A percentile compares a stretch with the other conserved stretches of the same genome.
Evolutionary conservation across 2,888 invertebrate genomes (phyloP).

Genomic region (Acrocyrtus sp.): DNA sequence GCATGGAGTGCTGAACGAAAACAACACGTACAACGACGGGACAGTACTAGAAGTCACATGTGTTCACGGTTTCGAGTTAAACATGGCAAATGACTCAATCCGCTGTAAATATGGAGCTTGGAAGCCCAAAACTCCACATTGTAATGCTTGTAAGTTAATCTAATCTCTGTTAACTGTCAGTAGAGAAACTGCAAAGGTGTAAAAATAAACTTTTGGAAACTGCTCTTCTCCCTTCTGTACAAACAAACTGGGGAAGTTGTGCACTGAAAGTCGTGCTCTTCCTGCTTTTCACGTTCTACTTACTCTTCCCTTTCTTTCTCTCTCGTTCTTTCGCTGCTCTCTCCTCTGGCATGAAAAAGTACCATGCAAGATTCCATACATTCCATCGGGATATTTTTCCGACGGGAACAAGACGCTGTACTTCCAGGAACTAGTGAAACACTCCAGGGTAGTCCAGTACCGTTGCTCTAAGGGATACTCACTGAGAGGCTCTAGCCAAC

Average conservation of each 20-base stretch:
- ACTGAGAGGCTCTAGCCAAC: slow-evolving; percentile 74
- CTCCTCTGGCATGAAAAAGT: slow-evolving; percentile 37
- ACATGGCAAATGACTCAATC: slow-evolving; percentile 80
- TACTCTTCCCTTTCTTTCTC: neutral
- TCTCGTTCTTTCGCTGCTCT: neutral
- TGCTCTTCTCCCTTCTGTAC: no score
- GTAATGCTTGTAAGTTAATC: slow-evolving; percentile 80
- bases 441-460: slow-evolving; percentile 80
- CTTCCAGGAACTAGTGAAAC: slow-evolving; percentile 69
- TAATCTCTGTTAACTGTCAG: neutral
- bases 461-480: slow-evolving; percentile 78
- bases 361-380: slow-evolving; percentile 61
- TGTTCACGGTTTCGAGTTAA: slow-evolving; percentile 80
- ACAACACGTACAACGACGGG: slow-evolving; percentile 79
- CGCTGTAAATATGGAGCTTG: slow-evolving; percentile 86
- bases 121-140: slow-evolving; percentile 84
- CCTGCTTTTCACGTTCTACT: neutral
- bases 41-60: slow-evolving; percentile 81
- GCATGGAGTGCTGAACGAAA: slow-evolving; percentile 77
- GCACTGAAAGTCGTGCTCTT: no score
- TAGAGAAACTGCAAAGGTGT: neutral
- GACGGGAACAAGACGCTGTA: slow-evolving; percentile 63
- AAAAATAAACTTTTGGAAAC: no score
- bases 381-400: slow-evolving; percentile 60
- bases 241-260: no score